These are phyloP conservation scores for Borostomias antarcticus DNA, from an alignment of 2,797 vertebrate species.

Conservation along the genomic window DNA sequence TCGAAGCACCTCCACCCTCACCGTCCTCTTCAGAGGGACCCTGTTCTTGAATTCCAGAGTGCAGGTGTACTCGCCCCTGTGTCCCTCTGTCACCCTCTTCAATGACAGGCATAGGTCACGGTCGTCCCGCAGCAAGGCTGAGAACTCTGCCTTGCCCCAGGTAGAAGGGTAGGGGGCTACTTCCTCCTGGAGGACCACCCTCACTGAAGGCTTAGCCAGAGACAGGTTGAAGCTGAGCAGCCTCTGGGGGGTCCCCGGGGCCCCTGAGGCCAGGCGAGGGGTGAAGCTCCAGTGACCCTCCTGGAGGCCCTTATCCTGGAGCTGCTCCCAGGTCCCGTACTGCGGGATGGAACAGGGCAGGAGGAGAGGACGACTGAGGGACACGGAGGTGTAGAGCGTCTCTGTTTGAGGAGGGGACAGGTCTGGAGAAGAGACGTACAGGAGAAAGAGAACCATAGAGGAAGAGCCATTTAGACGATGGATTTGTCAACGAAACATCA, in stretches of 20 bases:
- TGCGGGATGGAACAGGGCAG: constrained; percentile 58
- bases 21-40: neutral
- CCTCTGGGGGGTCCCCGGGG: neutral
- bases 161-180: too few relatives aligned
- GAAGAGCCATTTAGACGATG: constrained; percentile 4
- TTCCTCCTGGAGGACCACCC: fast-evolving
- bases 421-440: constrained; percentile 45
- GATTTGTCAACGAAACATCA: neutral
- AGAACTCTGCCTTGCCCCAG: fast-evolving
- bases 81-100: neutral
- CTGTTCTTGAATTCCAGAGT: constrained; percentile 34
- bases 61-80: constrained; percentile 61
- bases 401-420: constrained; percentile 25
- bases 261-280: neutral
- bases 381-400: constrained; percentile 47
- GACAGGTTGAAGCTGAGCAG: constrained; percentile 32
- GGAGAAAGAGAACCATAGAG: neutral
- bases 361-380: neutral
- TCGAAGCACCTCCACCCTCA: constrained; percentile 61
- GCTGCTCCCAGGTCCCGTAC: constrained; percentile 34
- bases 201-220: neutral
- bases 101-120: constrained; percentile 41
- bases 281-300: constrained; percentile 61
- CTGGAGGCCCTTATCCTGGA: constrained; percentile 27
- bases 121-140: neutral